Base-by-base conservation (phyloP, 2,888 invertebrate genomes). In the Thyatira batis region DNA sequence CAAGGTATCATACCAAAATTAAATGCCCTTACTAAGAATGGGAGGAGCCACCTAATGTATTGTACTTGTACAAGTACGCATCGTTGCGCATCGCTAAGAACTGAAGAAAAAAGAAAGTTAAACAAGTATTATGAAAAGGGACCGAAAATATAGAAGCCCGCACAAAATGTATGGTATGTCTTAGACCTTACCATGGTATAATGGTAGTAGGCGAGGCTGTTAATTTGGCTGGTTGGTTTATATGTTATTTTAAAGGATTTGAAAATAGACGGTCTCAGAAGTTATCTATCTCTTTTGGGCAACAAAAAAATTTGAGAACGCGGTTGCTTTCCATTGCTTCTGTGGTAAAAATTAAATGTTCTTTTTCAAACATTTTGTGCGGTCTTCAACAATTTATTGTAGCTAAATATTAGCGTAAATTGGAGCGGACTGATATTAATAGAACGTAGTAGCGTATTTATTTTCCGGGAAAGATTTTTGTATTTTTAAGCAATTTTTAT, bases 401-500 rank as follows among this genome's bases (percentile, higher is more conserved):
- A 76, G 73, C 56, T 61, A 61, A 65, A 71, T 73, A 73, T 74
- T 82, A 84, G 82, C 72, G 71, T 85, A 80, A 78, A 78, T 77
- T 78, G 76, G 74, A 78, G 75, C 84, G 79, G 86, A 86, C 86
- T 86, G 86, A 86, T 84, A 82, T 78, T 79, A 71, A 79, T 80
- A 75, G 77, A 80, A 71, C 66, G 70, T 80, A 65, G 71, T 78
- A 77, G 62, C 60, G 61, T 66, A 60, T 63, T 65, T 67, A 70
- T 67, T 64, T 51, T 50, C 50, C 57, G 58, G 59, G 58, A 54
- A 57, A 61, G 53, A 45, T 25, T 33, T n/a, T n/a, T n/a, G n/a
- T n/a, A n/a, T n/a, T n/a, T n/a, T n/a, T n/a, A n/a, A n/a, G n/a
- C n/a, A n/a, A n/a, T n/a, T n/a, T n/a, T n/a, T n/a, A n/a, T n/a